phyloP scores from a whole-genome alignment of 2,888 invertebrate species.

The Phaonia tiefii region DNA sequence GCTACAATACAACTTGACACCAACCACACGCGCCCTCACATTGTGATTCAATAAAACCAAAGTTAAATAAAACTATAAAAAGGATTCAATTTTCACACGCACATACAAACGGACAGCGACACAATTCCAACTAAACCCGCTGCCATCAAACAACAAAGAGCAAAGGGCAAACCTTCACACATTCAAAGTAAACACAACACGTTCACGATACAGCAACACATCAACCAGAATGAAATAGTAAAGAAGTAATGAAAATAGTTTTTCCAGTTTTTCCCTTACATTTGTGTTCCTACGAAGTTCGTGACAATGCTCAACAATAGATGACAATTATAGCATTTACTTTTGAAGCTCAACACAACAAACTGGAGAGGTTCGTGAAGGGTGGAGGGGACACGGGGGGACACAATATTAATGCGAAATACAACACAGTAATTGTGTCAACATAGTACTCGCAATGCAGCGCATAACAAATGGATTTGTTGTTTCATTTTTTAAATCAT shows the following conservation, averaged over 20 bases:
- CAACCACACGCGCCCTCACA: neutral
- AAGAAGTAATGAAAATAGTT: conserved; percentile 31
- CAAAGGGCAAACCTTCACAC: conserved; percentile 14
- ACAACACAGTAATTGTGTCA: neutral
- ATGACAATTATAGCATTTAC: conserved; percentile 27
- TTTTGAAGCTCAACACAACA: conserved; percentile 12
- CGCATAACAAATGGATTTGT: no score
- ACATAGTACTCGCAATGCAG: no score
- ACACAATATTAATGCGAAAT: neutral
- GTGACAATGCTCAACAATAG: conserved; percentile 36
- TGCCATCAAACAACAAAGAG: conserved; percentile 23
- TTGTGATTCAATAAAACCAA: conserved; percentile 25
- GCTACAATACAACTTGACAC: conserved; percentile 28
- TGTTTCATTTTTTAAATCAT: conserved; percentile 23
- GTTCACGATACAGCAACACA: conserved; percentile 1
- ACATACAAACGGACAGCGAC: conserved; percentile 2
- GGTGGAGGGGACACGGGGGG: neutral
- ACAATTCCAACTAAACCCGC: conserved; percentile 4
- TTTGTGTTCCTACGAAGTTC: conserved; percentile 11
- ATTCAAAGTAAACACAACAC: conserved; percentile 8
- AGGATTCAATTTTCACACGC: conserved; percentile 32
- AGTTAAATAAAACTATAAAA: conserved; percentile 49
- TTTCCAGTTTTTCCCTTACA: conserved; percentile 6
- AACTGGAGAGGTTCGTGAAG: neutral
- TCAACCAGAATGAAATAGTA: neutral